These are phyloP conservation scores for Oreohelix idahoensis DNA, from an alignment of 1,140 invertebrate species.

Conservation along the genomic window DNA sequence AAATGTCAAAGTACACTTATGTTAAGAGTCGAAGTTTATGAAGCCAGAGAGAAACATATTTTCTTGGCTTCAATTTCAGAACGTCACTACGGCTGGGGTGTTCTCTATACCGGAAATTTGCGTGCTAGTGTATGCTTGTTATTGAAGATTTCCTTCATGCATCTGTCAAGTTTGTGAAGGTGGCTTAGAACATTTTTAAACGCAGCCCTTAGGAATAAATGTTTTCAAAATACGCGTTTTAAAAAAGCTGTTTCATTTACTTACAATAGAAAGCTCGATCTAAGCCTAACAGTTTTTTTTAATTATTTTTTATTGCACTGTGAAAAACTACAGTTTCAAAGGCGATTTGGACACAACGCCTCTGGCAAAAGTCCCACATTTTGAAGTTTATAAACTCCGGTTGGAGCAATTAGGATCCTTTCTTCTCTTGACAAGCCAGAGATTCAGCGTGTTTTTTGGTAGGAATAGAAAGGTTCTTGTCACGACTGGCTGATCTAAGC, in stretches of 20 bases:
- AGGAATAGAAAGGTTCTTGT: not conserved
- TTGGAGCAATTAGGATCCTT: not conserved
- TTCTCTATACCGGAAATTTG: no score
- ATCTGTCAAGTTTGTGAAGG: no score
- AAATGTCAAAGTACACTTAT: no score
- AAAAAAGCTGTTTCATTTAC: not conserved
- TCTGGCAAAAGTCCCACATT: not conserved
- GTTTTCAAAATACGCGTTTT: not conserved
- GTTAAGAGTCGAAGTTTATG: no score
- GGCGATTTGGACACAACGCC: not conserved
- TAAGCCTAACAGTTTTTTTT: not conserved
- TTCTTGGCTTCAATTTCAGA: no score
- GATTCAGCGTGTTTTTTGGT: not conserved
- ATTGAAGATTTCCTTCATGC: no score
- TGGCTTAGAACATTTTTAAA: not conserved
- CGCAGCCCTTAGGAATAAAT: not conserved
- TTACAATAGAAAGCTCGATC: not conserved
- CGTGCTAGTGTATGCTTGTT: no score
- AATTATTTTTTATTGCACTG: not conserved
- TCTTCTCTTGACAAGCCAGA: not conserved
- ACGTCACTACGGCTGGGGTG: no score
- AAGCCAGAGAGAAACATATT: no score
- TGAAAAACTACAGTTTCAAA: not conserved
- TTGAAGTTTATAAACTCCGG: constrained; percentile 2
- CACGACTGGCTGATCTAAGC: constrained; percentile 15